Conservation (phyloP, 92 coral and sea anemone genomes). For the Montipora capitata region DNA sequence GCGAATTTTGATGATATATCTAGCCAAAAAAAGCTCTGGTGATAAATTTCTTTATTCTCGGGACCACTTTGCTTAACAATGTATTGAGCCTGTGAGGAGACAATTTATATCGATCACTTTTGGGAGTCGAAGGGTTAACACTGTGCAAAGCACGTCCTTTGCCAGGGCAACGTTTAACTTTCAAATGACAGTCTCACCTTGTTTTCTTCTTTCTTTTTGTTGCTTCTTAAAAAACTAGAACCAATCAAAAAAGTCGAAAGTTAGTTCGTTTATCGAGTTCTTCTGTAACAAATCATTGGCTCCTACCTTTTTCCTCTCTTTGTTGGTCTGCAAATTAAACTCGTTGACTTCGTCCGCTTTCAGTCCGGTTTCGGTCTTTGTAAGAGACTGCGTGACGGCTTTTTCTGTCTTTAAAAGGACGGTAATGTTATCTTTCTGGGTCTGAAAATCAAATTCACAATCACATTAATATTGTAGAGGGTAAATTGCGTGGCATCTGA, state of each 20-base stretch:
- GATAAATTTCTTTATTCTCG: no score
- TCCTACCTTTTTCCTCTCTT: conserved; percentile 87
- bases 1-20: no score
- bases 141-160: no score
- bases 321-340: conserved; percentile 86
- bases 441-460: neutral
- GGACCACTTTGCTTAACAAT: no score
- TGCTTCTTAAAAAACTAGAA: conserved; percentile 81
- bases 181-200: conserved; percentile 50
- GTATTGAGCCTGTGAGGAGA: no score
- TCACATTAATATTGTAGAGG: neutral
- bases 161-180: neutral
- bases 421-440: conserved; percentile 56
- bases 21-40: no score
- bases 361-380: conserved; percentile 28
- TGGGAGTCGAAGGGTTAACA: no score
- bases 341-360: conserved; percentile 74
- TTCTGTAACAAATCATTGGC: neutral
- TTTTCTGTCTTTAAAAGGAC: conserved; percentile 57
- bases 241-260: neutral
- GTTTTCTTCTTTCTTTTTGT: conserved; percentile 82
- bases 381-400: conserved; percentile 27
- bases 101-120: no score
- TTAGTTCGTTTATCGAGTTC: neutral
- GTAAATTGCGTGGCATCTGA: no score